Conservation (phyloP, 92 coral and sea anemone genomes). For the Zoanthus solanderi region DNA sequence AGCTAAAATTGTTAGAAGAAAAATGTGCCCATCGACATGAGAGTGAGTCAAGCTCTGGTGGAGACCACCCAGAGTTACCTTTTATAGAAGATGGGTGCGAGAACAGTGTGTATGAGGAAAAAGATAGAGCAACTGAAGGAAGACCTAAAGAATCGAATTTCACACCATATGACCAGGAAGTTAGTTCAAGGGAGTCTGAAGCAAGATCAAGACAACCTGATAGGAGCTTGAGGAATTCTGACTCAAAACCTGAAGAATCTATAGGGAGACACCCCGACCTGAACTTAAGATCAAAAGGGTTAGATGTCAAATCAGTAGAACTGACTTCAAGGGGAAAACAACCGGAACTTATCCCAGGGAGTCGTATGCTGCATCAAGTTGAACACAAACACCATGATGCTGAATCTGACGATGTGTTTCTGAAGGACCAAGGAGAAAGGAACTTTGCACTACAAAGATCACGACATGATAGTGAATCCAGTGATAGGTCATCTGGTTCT, state of each 20-base stretch:
- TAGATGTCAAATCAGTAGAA: slow-evolving; percentile 15
- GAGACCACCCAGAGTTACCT: slow-evolving; percentile 46
- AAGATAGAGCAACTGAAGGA: slow-evolving; percentile 6
- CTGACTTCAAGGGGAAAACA: slow-evolving; percentile 28
- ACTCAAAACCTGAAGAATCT: slow-evolving; percentile 26
- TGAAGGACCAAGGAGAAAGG: slow-evolving; percentile 45
- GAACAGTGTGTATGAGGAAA: neutral
- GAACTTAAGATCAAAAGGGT: slow-evolving; percentile 11
- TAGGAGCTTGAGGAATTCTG: slow-evolving; percentile 19
- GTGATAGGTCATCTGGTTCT: slow-evolving; percentile 73
- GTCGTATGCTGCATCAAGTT: slow-evolving; percentile 29
- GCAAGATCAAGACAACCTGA: slow-evolving; percentile 21
- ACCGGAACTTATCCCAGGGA: slow-evolving; percentile 36
- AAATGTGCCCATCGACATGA: slow-evolving; percentile 48
- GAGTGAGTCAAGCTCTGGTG: slow-evolving; percentile 45
- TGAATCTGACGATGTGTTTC: slow-evolving; percentile 43
- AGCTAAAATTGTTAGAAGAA: slow-evolving; percentile 80
- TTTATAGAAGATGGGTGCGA: slow-evolving; percentile 21
- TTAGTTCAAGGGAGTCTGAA: slow-evolving; percentile 30
- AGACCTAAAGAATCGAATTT: neutral
- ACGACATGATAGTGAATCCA: slow-evolving; percentile 88
- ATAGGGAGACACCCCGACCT: slow-evolving; percentile 16
- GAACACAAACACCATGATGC: slow-evolving; percentile 14
- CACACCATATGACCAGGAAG: slow-evolving; percentile 30
- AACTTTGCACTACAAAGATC: slow-evolving; percentile 37